phyloP scores from a whole-genome alignment of 2,113 vertebrate genomes.

The Syrrhaptes paradoxus region DNA sequence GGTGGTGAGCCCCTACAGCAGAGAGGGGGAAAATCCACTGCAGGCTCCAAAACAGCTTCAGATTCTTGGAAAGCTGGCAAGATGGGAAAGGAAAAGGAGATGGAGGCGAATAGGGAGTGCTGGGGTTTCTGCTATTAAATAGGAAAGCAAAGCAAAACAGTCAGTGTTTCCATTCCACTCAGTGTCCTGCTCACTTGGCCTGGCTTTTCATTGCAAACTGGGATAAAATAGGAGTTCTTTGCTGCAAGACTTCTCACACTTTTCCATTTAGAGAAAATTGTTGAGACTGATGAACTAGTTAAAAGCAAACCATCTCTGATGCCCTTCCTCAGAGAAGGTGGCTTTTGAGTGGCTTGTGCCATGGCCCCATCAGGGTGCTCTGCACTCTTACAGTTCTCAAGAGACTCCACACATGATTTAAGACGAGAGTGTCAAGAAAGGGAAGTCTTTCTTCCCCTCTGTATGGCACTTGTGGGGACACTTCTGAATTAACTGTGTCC shows the following conservation, averaged over 20 bases:
- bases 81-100: not conserved
- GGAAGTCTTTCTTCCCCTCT: not conserved
- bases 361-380: not conserved
- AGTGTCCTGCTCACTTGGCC: not conserved
- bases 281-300: no score
- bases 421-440: not conserved
- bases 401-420: not conserved
- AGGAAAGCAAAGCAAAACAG: not conserved
- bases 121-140: not conserved
- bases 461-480: no score
- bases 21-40: not conserved
- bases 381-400: not conserved
- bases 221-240: not conserved
- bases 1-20: not conserved
- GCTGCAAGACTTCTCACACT: not conserved
- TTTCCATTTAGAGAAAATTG: not conserved
- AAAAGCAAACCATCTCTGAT: not conserved
- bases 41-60: not conserved
- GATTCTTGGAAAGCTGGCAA: not conserved
- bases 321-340: not conserved
- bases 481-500: not conserved
- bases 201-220: not conserved
- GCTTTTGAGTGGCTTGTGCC: not conserved
- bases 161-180: not conserved
- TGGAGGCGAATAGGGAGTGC: not conserved